Percentiles rank a stretch among this genome's conserved stretches.
phyloP scores from a whole-genome alignment of 2,113 vertebrate species.

The Fregata magnificens region DNA sequence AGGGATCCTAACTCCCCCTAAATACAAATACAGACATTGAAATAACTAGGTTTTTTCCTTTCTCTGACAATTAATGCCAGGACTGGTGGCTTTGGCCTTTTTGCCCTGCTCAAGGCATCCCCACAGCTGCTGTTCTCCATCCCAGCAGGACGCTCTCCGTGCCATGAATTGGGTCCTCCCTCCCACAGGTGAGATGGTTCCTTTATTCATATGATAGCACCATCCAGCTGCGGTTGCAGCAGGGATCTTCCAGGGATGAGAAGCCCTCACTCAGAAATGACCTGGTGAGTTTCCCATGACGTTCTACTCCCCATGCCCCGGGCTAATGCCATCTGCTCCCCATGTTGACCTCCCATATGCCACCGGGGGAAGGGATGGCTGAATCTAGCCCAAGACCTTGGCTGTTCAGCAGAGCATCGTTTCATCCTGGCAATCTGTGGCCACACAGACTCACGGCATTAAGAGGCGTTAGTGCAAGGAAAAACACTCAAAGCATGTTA shows the following conservation, averaged over 20 bases:
- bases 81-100: not conserved
- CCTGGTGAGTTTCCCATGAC: not conserved
- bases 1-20: not conserved
- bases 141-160: accelerated
- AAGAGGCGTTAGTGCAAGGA: not conserved
- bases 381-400: not conserved
- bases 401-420: accelerated
- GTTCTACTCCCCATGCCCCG: not conserved
- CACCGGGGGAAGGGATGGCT: accelerated
- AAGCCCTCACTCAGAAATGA: not conserved
- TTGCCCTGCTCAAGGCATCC: not conserved
- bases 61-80: not conserved
- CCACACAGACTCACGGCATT: not conserved
- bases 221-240: accelerated
- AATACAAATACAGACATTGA: not conserved
- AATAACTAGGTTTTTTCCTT: not conserved
- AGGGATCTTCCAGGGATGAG: not conserved
- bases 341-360: accelerated
- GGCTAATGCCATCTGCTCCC: not conserved
- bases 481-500: not conserved
- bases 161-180: not conserved
- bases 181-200: not conserved
- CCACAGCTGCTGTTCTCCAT: not conserved
- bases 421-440: not conserved
- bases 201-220: accelerated